phyloP scores from a whole-genome alignment of 2,888 invertebrate genomes.

The Theristus sp. region DNA sequence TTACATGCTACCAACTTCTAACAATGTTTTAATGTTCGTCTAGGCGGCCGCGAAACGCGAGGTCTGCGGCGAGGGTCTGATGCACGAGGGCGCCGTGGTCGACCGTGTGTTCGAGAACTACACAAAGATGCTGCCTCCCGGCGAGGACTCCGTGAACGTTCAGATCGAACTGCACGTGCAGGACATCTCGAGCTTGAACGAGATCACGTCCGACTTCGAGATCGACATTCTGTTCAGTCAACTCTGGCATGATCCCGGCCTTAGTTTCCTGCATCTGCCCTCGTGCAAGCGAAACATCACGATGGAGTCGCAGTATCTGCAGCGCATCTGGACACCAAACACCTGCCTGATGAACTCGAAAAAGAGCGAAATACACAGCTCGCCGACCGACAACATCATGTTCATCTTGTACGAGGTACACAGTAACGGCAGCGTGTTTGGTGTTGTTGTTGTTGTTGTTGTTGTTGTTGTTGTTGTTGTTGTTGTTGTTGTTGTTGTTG shows the following conservation, averaged over 20 bases:
- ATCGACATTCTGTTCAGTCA: constrained; percentile 21
- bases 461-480: background rate
- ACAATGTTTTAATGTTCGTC: too few relatives aligned
- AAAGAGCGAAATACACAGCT: constrained; percentile 21
- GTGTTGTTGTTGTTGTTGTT: background rate
- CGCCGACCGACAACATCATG: constrained; percentile 27
- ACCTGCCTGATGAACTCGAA: constrained; percentile 28
- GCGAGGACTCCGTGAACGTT: constrained; percentile 22
- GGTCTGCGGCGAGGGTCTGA: constrained; percentile 20
- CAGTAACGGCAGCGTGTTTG: background rate
- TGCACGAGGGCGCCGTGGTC: constrained; percentile 22
- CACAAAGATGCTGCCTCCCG: constrained; percentile 25
- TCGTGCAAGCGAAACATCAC: constrained; percentile 24
- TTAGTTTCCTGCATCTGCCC: constrained; percentile 13
- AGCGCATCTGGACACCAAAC: constrained; percentile 26
- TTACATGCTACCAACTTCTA: too few relatives aligned
- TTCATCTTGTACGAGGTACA: constrained; percentile 19
- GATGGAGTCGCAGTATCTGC: constrained; percentile 20
- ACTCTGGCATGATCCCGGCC: constrained; percentile 24
- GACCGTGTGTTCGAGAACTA: constrained; percentile 13
- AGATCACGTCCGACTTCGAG: constrained; percentile 27
- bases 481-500: background rate
- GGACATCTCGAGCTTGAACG: constrained; percentile 26
- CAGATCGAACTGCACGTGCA: constrained; percentile 25
- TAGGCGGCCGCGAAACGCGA: constrained; percentile 16